Evolutionary conservation across 92 coral and sea anemone species (phyloP).

Genomic region (Palythoa heliodiscus): DNA sequence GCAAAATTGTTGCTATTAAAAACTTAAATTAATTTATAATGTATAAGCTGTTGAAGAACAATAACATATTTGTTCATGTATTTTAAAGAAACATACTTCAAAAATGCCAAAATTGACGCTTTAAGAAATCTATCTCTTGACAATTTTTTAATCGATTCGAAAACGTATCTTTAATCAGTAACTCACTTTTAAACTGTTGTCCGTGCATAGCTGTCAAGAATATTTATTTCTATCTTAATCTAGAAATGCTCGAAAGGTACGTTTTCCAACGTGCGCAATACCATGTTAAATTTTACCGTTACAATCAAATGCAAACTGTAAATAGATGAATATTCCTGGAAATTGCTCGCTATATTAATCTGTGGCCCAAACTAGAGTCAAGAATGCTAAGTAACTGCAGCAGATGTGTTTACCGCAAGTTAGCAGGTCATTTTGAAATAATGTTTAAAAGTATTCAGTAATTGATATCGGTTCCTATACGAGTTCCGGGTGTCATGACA

Average conservation of each 20-base stretch:
- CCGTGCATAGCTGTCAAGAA: constrained; percentile 16
- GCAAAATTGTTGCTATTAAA: background rate
- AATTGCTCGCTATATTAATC: background rate
- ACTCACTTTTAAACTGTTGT: background rate
- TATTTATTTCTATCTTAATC: constrained; percentile 10
- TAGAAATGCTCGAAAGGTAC: background rate
- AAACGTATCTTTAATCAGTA: background rate
- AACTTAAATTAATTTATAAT: background rate
- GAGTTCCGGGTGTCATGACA: constrained; percentile 22
- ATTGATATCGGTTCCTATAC: constrained; percentile 1
- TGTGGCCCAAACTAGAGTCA: background rate
- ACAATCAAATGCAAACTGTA: background rate
- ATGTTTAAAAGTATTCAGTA: constrained; percentile 21
- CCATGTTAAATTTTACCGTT: background rate
- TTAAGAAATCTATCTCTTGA: background rate
- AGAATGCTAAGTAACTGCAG: no score
- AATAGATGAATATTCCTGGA: background rate
- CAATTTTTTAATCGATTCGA: constrained; percentile 16
- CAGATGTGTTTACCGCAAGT: background rate
- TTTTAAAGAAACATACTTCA: background rate
- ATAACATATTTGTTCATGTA: background rate
- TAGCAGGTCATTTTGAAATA: background rate
- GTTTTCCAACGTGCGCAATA: background rate
- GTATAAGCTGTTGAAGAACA: background rate
- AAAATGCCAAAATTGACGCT: no score